Conservation (phyloP, 2,888 invertebrate genomes). For the Agrilus mali region DNA sequence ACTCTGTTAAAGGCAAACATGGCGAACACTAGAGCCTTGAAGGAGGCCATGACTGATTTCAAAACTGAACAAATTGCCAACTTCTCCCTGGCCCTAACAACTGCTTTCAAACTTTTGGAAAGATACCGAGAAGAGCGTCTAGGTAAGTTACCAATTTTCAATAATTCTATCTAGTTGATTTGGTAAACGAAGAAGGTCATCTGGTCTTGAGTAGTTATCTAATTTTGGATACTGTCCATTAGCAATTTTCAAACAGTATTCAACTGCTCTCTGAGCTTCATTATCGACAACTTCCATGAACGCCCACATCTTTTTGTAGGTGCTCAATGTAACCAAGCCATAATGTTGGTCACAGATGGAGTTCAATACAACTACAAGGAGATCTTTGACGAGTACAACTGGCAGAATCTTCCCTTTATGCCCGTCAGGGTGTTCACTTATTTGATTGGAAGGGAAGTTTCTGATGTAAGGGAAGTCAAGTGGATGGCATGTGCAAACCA, state of each 20-base stretch:
- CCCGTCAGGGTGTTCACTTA: conserved; percentile 96
- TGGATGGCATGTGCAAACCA: conserved; percentile 99
- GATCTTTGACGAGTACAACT: conserved; percentile 84
- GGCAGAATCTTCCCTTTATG: conserved; percentile 58
- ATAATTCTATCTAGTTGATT: too few relatives aligned
- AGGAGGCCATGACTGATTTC: conserved; percentile 62
- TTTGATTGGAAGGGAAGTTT: conserved; percentile 71
- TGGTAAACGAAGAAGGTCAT: too few relatives aligned
- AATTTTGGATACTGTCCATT: too few relatives aligned
- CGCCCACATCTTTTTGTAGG: conserved; percentile 17
- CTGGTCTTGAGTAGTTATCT: too few relatives aligned
- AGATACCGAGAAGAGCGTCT: conserved; percentile 24
- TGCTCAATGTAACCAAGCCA: conserved; percentile 75
- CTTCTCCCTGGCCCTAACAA: conserved; percentile 77
- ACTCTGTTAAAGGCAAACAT: conserved; percentile 57
- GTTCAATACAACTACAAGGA: conserved; percentile 90
- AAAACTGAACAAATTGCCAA: conserved; percentile 86
- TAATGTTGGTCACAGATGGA: conserved; percentile 98
- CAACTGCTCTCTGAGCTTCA: too few relatives aligned
- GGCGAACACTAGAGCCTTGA: conserved; percentile 71
- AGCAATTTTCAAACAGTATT: too few relatives aligned
- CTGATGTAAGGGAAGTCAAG: conserved; percentile 84
- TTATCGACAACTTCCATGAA: too few relatives aligned
- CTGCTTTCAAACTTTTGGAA: conserved; percentile 75
- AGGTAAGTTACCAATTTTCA: conserved; percentile 16